phyloP scores from a whole-genome alignment of 2,888 invertebrate genomes.

The Neria commutata region DNA sequence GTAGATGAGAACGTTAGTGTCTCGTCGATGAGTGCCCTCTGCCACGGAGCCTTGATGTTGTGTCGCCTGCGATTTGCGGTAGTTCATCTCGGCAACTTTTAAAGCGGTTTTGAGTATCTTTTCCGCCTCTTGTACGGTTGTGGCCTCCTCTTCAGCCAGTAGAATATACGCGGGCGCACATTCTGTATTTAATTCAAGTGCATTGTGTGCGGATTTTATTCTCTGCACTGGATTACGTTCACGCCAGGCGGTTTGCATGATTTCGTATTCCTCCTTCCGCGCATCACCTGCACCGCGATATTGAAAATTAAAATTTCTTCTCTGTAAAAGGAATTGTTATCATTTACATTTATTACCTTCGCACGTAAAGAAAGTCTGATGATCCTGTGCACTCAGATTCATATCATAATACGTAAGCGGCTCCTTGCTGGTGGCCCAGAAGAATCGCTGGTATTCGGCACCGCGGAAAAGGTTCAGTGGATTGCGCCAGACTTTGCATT shows the following conservation, averaged over 20 bases:
- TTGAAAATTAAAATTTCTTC: no score
- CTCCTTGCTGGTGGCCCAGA: slow-evolving; percentile 88
- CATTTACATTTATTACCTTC: no score
- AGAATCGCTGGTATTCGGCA: slow-evolving; percentile 95
- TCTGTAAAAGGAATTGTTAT: background rate
- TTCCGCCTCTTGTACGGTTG: slow-evolving; percentile 87
- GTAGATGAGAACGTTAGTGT: slow-evolving; percentile 93
- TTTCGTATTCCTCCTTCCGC: slow-evolving; percentile 87
- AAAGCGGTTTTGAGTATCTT: slow-evolving; percentile 82
- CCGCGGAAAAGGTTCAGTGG: slow-evolving; percentile 94
- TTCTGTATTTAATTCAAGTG: slow-evolving; percentile 84
- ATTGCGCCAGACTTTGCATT: slow-evolving; percentile 96
- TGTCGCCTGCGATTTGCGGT: slow-evolving; percentile 76
- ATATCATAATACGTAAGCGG: slow-evolving; percentile 98
- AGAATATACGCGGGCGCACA: slow-evolving; percentile 95
- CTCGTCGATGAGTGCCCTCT: slow-evolving; percentile 82
- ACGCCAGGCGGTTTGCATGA: slow-evolving; percentile 96
- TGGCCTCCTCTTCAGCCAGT: slow-evolving; percentile 95
- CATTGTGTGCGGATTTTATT: slow-evolving; percentile 89
- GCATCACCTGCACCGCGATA: slow-evolving; percentile 66
- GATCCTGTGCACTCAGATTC: slow-evolving; percentile 98
- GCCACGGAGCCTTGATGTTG: slow-evolving; percentile 78
- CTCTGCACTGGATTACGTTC: slow-evolving; percentile 90
- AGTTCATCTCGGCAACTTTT: slow-evolving; percentile 82
- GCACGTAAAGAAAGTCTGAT: slow-evolving; percentile 94